Percentiles rank a stretch among this genome's conserved stretches.
Evolutionary conservation across 2,113 vertebrate genomes (phyloP).

Genomic region (Zeus faber): DNA sequence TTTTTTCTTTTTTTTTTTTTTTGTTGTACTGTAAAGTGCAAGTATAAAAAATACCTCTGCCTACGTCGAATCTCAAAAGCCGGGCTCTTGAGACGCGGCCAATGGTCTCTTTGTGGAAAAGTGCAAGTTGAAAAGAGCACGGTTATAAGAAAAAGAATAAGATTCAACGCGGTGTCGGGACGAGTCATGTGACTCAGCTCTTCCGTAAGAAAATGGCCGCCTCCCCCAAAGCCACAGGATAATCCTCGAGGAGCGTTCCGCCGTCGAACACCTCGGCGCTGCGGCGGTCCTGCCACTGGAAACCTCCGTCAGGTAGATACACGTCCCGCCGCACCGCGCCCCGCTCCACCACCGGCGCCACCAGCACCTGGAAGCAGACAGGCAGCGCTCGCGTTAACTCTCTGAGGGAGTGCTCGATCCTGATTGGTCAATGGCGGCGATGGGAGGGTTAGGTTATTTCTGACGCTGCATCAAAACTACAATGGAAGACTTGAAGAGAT

Average conservation of each 20-base stretch:
- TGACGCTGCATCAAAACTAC: too few species aligned
- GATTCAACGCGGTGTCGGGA: constrained; percentile 52
- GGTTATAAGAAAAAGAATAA: constrained; percentile 34
- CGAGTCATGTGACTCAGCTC: constrained; percentile 39
- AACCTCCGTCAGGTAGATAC: constrained; percentile 81
- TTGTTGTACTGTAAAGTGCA: constrained; percentile 81
- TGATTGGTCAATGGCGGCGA: too few species aligned
- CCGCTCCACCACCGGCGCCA: constrained; percentile 84
- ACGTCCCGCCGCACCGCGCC: constrained; percentile 78
- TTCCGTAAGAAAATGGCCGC: constrained; percentile 74
- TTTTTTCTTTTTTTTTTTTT: too few species aligned
- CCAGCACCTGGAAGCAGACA: constrained; percentile 76
- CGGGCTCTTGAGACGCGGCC: constrained; percentile 53
- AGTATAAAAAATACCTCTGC: constrained; percentile 64
- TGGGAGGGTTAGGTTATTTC: too few species aligned
- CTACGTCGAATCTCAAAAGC: constrained; percentile 60
- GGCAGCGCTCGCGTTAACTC: too few species aligned
- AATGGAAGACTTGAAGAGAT: too few species aligned
- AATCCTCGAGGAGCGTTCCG: constrained; percentile 80
- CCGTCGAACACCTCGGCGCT: constrained; percentile 81
- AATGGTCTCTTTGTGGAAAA: constrained; percentile 78
- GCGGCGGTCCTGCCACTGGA: constrained; percentile 81
- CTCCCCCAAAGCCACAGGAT: constrained; percentile 75
- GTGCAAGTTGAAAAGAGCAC: constrained; percentile 76
- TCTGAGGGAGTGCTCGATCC: too few species aligned